Conservation (phyloP, 2,888 invertebrate genomes). For the Chalcis sispes region DNA sequence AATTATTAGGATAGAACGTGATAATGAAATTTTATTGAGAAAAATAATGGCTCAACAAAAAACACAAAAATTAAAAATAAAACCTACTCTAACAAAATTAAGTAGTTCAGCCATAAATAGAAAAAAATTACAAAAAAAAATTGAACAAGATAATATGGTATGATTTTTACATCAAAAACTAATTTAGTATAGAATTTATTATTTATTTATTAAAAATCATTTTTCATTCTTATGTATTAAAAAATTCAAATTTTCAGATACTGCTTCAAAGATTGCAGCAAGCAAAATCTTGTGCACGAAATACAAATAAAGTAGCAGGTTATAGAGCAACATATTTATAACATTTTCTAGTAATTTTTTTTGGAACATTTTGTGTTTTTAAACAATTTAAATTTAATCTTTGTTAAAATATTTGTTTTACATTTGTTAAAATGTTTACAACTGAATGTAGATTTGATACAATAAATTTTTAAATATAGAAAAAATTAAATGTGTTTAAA, state of each 20-base stretch:
- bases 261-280: slow-evolving; percentile 68
- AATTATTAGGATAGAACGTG: slow-evolving; percentile 74
- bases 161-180: background rate
- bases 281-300: slow-evolving; percentile 67
- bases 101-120: slow-evolving; percentile 77
- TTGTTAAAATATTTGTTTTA: background rate
- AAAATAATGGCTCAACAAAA: slow-evolving; percentile 74
- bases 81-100: slow-evolving; percentile 58
- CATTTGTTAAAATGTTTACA: slow-evolving; percentile 23
- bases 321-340: slow-evolving; percentile 66
- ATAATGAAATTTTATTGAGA: slow-evolving; percentile 75
- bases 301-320: slow-evolving; percentile 60
- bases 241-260: slow-evolving; percentile 62
- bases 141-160: slow-evolving; percentile 78
- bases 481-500: background rate
- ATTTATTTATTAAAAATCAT: background rate
- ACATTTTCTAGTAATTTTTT: slow-evolving; percentile 29
- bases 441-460: slow-evolving; percentile 2
- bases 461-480: slow-evolving; percentile 22
- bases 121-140: slow-evolving; percentile 75
- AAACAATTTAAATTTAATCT: too few relatives aligned
- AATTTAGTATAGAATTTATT: background rate
- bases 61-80: slow-evolving; percentile 60
- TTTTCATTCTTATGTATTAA: background rate
- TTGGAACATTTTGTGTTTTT: too few relatives aligned